Conservation (phyloP, 2,797 vertebrate genomes). For the Danio tinwini region DNA sequence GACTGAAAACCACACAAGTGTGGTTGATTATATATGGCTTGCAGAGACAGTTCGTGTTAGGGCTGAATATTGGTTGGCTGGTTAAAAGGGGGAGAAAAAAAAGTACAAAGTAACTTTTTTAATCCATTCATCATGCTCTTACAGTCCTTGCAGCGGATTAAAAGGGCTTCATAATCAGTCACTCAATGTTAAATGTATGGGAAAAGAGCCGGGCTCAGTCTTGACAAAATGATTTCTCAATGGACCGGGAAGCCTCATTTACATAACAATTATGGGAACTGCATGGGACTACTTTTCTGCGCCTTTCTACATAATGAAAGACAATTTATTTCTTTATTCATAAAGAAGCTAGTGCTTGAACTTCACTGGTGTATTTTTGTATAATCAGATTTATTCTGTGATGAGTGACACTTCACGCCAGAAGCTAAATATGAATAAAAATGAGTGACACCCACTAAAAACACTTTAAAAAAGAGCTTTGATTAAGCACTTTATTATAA, state of each 20-base stretch:
- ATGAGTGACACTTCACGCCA: slow-evolving; percentile 6
- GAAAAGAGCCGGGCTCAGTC: slow-evolving; percentile 75
- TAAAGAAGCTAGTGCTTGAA: slow-evolving; percentile 47
- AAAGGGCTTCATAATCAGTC: slow-evolving; percentile 75
- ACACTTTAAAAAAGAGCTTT: neutral
- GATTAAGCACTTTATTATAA: neutral
- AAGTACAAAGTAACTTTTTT: slow-evolving; percentile 61
- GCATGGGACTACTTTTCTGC: slow-evolving; percentile 79
- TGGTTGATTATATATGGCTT: slow-evolving; percentile 37
- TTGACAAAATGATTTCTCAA: slow-evolving; percentile 86
- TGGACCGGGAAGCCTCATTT: slow-evolving; percentile 79
- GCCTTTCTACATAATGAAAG: slow-evolving; percentile 71
- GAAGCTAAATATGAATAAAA: slow-evolving; percentile 32
- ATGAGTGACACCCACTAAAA: neutral
- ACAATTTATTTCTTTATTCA: slow-evolving; percentile 62
- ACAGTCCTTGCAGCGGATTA: slow-evolving; percentile 71
- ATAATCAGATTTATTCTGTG: slow-evolving; percentile 29
- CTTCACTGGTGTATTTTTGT: slow-evolving; percentile 55
- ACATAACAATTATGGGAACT: slow-evolving; percentile 86
- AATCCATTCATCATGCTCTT: slow-evolving; percentile 66
- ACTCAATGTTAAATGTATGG: slow-evolving; percentile 75
- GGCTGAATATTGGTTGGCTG: slow-evolving; percentile 43
- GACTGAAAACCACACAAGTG: slow-evolving; percentile 14
- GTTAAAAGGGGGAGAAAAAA: slow-evolving; percentile 34
- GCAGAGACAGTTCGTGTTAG: slow-evolving; percentile 27